Evolutionary conservation across 2,888 invertebrate genomes (phyloP).

Genomic region (Patella ulyssiponensis): DNA sequence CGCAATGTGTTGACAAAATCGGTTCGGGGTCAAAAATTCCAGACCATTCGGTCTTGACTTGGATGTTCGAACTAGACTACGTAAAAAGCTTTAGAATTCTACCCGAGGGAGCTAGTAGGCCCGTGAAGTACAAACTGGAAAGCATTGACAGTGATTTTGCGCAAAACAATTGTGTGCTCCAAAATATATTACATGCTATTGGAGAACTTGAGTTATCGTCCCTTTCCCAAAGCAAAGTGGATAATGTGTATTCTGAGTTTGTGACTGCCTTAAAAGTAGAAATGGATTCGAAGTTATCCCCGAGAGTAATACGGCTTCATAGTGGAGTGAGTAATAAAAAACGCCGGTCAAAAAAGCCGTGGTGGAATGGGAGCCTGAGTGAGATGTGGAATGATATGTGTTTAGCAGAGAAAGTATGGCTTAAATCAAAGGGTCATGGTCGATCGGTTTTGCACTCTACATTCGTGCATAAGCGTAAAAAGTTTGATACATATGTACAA

Average conservation of each 20-base stretch:
- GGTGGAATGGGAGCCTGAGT: not conserved
- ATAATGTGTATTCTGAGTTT: not conserved
- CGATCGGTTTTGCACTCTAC: not conserved
- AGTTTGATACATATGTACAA: not conserved
- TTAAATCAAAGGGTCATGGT: not conserved
- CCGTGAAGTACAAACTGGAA: not conserved
- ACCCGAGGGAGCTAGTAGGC: not conserved
- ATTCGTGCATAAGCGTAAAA: not conserved
- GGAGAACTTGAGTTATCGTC: not conserved
- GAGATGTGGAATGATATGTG: not conserved
- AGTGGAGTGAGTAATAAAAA: not conserved
- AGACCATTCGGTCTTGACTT: not conserved
- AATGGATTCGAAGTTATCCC: not conserved
- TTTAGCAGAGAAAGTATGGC: too few species aligned
- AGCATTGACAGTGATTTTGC: not conserved
- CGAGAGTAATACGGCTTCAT: not conserved
- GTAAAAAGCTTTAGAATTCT: not conserved
- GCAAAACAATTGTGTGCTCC: not conserved
- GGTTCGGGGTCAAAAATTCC: not conserved
- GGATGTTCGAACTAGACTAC: not conserved
- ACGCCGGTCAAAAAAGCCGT: not conserved
- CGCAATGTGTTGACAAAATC: not conserved
- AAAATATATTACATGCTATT: not conserved
- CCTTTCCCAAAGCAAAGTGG: not conserved
- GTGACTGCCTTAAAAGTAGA: not conserved